Percentiles rank a stretch among this genome's conserved stretches.
These are phyloP conservation scores for Campoletis sonorensis DNA, from an alignment of 1,140 invertebrate species.

Conservation along the genomic window DNA sequence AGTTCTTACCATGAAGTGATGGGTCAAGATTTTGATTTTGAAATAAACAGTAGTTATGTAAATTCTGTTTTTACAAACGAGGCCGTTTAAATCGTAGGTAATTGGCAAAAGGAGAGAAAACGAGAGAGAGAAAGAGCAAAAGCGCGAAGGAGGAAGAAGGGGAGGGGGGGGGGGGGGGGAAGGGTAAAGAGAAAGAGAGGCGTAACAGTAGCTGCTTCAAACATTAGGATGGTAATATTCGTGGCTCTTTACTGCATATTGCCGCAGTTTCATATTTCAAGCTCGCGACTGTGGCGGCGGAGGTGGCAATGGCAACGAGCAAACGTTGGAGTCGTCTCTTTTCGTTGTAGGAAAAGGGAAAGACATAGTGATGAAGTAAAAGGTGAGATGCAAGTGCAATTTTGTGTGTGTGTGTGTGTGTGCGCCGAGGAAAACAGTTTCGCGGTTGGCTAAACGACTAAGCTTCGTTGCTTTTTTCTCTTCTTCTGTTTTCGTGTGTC, in stretches of 20 bases:
- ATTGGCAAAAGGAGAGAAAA: too few species aligned
- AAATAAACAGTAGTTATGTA: neutral
- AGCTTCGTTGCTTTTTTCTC: conserved; percentile 23
- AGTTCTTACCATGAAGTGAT: neutral
- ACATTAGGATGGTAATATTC: conserved; percentile 55
- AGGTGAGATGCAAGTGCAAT: neutral
- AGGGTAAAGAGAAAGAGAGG: conserved; percentile 40
- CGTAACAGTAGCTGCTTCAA: conserved; percentile 47
- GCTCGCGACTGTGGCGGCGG: neutral
- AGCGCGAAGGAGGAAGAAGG: neutral
- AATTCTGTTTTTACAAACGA: too few species aligned
- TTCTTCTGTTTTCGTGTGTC: conserved; percentile 13
- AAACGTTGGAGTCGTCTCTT: neutral
- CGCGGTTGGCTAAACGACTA: conserved; percentile 46
- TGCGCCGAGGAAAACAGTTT: conserved; percentile 14
- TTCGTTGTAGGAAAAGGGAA: conserved; percentile 1
- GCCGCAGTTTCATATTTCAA: conserved; percentile 61
- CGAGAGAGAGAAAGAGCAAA: too few species aligned
- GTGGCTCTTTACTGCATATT: conserved; percentile 61
- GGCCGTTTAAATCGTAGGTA: too few species aligned
- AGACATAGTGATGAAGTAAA: conserved; percentile 2
- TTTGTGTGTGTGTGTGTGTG: too few species aligned
- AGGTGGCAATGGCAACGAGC: conserved; percentile 30
- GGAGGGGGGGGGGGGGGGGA: conserved; percentile 14
- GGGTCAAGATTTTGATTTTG: neutral